Evolutionary conservation across 1,140 invertebrate genomes (phyloP).

Genomic region (Panagrolaimus sp.): DNA sequence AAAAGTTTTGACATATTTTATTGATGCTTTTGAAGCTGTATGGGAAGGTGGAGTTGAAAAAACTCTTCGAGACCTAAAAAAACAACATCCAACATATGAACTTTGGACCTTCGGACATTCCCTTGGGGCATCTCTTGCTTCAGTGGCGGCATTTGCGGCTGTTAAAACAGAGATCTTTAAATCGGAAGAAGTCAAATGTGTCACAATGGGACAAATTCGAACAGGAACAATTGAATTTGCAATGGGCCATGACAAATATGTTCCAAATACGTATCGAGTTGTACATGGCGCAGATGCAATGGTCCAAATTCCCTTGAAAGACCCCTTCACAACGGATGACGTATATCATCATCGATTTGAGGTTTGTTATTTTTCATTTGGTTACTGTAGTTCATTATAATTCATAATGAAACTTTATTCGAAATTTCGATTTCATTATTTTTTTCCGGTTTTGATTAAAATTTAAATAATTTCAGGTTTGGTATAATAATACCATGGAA

Average conservation of each 20-base stretch:
- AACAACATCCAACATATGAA: neutral
- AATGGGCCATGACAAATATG: constrained; percentile 31
- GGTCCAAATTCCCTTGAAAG: constrained; percentile 47
- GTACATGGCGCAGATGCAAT: constrained; percentile 44
- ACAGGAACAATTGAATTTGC: constrained; percentile 49
- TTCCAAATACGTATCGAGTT: constrained; percentile 42
- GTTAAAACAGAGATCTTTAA: constrained; percentile 53
- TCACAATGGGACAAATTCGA: constrained; percentile 51
- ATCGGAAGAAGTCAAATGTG: constrained; percentile 46
- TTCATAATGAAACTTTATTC: too few relatives aligned
- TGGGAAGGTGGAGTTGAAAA: neutral
- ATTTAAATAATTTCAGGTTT: too few relatives aligned
- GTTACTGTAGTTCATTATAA: too few relatives aligned
- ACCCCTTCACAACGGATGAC: constrained; percentile 19
- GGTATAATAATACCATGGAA: too few relatives aligned
- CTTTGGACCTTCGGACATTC: constrained; percentile 41
- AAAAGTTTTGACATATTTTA: constrained; percentile 46
- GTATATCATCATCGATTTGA: neutral
- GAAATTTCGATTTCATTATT: too few relatives aligned
- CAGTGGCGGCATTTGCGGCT: constrained; percentile 51
- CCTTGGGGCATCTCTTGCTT: constrained; percentile 41
- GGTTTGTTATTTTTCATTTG: neutral
- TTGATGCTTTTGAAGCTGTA: constrained; percentile 23
- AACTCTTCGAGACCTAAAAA: neutral
- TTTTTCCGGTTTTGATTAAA: too few relatives aligned